Base-by-base conservation (phyloP, 2,888 invertebrate genomes). In the Panorpa germanica region DNA sequence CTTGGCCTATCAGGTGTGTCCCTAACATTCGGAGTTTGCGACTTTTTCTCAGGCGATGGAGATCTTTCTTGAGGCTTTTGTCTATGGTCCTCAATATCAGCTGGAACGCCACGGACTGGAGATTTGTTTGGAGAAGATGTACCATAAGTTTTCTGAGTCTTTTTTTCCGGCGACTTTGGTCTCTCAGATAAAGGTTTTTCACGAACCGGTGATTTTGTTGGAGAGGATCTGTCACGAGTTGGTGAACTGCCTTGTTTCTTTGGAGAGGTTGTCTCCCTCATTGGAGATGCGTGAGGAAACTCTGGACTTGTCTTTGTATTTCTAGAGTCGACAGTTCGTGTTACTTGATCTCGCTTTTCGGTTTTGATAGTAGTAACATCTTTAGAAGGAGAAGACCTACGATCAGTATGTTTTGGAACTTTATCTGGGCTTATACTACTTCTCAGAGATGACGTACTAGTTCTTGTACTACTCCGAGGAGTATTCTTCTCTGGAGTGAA, bases 401-500 rank as follows among this genome's bases (percentile, higher is more conserved):
- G 57, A 35, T 57, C 57, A 3, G 43, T 36, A 2, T 57, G 52
- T 30, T 53, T 55, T 24, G 36, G 41, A 4, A 37, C 45, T 38
- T 61, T 60, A 28, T 61, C 61, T 13, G 62, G 61, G 37, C 61
- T 61, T 3, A 57, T 53, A 38, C 63, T 64, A 35, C 64, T 63
- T 39, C 65, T 50, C 18, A 65, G 40, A 0, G 65, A 65, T 9
- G 59, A 57, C 11, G 56, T 59, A 37, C 65, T 66, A 0, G 60
- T 61, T 35, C 55, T 57, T 31, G 47, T 38, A 31, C 45, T 46
- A 6, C 38, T 38, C 29, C 56, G 57, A 3, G 56, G 57, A 38
- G 55, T 65, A 22, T 62, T 60, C 3, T 64, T 62, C 7, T 63
- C 57, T 23, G 63, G 62, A 2, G 66, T 63, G n/a, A 62, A 61